A percentile compares a stretch with the other conserved stretches of the same genome.
phyloP scores from a whole-genome alignment of 1,140 invertebrate genomes.

The Brachionus manjavacas region DNA sequence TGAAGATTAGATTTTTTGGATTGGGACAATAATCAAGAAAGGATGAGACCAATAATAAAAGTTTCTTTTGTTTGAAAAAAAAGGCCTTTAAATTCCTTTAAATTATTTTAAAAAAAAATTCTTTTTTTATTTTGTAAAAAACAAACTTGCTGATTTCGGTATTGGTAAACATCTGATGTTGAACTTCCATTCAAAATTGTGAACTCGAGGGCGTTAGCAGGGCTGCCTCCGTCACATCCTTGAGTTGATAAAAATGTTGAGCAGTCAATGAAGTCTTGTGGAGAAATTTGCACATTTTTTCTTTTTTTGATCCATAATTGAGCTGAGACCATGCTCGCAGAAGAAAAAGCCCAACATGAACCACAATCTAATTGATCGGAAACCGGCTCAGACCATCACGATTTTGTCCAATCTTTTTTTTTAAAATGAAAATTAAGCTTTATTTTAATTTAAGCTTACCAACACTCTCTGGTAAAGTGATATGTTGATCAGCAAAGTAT shows the following conservation, averaged over 20 bases:
- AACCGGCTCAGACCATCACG: neutral
- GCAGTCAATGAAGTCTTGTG: conserved; percentile 52
- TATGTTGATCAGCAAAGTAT: neutral
- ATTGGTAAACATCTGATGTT: neutral
- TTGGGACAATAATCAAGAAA: too few relatives aligned
- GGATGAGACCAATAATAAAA: too few relatives aligned
- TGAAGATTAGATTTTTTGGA: too few relatives aligned
- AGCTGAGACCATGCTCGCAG: conserved; percentile 48
- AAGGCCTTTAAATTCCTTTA: neutral
- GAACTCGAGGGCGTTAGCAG: conserved; percentile 53
- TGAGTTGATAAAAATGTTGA: conserved; percentile 46
- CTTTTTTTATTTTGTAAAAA: neutral
- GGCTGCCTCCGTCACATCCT: conserved; percentile 53
- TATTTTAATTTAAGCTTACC: neutral
- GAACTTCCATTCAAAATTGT: conserved; percentile 44
- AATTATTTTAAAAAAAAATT: neutral
- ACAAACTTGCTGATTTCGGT: neutral
- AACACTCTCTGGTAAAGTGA: neutral
- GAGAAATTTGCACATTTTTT: conserved; percentile 47
- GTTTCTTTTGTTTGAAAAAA: neutral
- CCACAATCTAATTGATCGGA: conserved; percentile 39
- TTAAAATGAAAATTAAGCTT: neutral
- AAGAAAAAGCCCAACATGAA: conserved; percentile 40
- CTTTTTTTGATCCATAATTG: conserved; percentile 46
- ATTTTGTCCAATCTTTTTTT: conserved; percentile 16